phyloP scores from a whole-genome alignment of 2,888 invertebrate species.

The Trileptium ribeirensis region DNA sequence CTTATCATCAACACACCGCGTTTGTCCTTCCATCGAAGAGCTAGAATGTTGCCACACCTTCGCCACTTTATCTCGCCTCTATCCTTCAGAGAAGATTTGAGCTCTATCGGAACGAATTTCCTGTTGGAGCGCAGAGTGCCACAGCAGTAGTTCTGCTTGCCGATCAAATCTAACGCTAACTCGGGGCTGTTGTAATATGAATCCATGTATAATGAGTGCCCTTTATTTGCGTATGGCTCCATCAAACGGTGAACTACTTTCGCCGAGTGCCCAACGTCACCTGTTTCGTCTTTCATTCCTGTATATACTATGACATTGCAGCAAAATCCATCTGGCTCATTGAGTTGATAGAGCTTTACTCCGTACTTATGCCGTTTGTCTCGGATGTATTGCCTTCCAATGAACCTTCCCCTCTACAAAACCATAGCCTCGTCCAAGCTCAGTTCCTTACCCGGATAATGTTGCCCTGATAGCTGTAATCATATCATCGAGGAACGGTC shows the following conservation, averaged over 20 bases:
- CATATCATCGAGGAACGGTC: slow-evolving; percentile 7
- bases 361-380: no score
- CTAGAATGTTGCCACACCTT: background rate
- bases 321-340: no score
- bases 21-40: background rate
- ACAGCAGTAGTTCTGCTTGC: background rate
- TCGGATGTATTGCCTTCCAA: background rate
- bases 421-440: slow-evolving; percentile 7
- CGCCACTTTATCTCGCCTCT: background rate
- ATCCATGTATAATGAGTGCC: background rate
- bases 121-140: background rate
- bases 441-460: background rate
- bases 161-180: background rate
- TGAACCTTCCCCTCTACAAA: background rate
- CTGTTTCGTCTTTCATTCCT: background rate
- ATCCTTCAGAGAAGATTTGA: background rate
- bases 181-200: background rate
- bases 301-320: background rate
- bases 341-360: no score
- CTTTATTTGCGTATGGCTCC: background rate
- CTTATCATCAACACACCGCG: background rate
- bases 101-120: background rate
- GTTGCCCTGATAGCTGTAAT: background rate
- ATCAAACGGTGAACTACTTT: background rate
- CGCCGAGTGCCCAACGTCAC: background rate